A percentile compares a stretch with the other conserved stretches of the same genome.
These are phyloP conservation scores for Pachydiplax longipennis DNA, from an alignment of 2,888 invertebrate species.

Conservation along the genomic window DNA sequence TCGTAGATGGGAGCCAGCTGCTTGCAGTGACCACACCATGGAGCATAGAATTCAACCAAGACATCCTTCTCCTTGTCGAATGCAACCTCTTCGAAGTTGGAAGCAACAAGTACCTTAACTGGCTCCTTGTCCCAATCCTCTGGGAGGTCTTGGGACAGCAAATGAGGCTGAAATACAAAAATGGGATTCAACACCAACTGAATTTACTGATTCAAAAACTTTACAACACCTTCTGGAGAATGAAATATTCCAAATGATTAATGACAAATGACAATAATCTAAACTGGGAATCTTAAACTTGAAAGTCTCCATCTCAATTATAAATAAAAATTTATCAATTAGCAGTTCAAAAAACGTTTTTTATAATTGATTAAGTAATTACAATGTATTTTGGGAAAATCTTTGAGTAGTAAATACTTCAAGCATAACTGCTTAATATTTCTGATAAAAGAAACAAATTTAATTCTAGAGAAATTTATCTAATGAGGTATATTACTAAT, in stretches of 20 bases:
- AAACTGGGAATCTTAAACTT: not conserved
- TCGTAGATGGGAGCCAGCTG: slow-evolving; percentile 92
- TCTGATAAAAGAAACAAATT: too few species aligned
- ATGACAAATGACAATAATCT: not conserved
- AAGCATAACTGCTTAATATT: too few species aligned
- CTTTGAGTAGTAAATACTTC: too few species aligned
- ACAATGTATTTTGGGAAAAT: too few species aligned
- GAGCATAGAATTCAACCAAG: slow-evolving; percentile 97
- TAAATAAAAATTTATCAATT: too few species aligned
- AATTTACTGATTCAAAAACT: not conserved
- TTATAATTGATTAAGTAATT: too few species aligned
- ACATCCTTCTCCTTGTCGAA: slow-evolving; percentile 91
- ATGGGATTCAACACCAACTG: not conserved
- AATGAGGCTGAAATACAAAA: slow-evolving; percentile 72
- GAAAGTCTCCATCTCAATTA: too few species aligned
- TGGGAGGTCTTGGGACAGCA: slow-evolving; percentile 92
- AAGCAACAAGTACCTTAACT: slow-evolving; percentile 91
- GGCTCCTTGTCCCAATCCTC: slow-evolving; percentile 94
- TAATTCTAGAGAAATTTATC: too few species aligned
- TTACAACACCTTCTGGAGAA: too few species aligned
- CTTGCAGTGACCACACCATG: slow-evolving; percentile 99
- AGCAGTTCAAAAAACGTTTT: too few species aligned
- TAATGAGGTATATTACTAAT: too few species aligned
- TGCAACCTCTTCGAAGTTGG: slow-evolving; percentile 95
- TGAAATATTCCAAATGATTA: too few species aligned